Evolutionary conservation across 2,113 vertebrate genomes (phyloP).

Genomic region (Tragulus kanchil): DNA sequence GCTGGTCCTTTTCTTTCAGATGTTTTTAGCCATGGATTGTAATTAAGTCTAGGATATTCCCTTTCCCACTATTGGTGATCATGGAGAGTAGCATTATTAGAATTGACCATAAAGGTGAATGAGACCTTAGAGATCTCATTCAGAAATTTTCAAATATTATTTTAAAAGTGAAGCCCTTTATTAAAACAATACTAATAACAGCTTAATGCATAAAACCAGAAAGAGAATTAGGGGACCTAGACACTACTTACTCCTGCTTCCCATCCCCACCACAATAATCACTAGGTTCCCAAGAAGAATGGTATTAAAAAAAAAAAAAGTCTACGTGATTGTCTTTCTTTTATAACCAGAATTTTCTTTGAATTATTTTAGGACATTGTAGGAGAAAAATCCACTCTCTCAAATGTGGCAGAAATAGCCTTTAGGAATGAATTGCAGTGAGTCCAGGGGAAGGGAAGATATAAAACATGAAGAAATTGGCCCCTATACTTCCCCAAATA

Average conservation of each 20-base stretch:
- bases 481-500: not conserved
- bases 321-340: not conserved
- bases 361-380: not conserved
- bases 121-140: not conserved
- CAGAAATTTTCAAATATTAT: not conserved
- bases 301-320: not conserved
- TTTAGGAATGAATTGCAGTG: not conserved
- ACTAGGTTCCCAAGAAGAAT: not conserved
- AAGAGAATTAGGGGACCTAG: not conserved
- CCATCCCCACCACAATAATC: not conserved
- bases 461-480: not conserved
- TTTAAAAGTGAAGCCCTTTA: constrained; percentile 27
- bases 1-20: not conserved
- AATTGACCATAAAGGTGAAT: not conserved
- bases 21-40: not conserved
- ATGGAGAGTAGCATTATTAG: not conserved
- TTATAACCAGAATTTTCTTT: constrained; percentile 14
- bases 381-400: not conserved
- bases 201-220: not conserved
- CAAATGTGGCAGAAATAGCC: not conserved
- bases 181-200: not conserved
- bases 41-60: not conserved
- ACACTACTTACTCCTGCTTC: not conserved
- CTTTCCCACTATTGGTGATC: not conserved
- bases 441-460: not conserved